Base-by-base conservation (phyloP, 2,797 vertebrate species). In the Erithacus rubecula region DNA sequence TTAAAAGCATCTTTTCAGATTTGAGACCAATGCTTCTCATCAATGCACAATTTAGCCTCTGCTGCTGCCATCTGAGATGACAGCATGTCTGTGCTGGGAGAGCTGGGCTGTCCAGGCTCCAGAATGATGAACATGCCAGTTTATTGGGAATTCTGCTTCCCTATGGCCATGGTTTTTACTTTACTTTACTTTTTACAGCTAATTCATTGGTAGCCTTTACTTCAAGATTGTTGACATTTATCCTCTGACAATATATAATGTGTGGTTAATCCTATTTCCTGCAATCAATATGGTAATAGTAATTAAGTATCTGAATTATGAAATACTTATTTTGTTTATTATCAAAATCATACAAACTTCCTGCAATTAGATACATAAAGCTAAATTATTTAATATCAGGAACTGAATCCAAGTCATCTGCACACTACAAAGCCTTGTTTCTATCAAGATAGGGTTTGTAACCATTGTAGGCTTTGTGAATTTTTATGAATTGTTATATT, bases 301-400 rank as follows among this genome's bases (percentile, higher is more conserved):
- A 95, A 96, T 96, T 96, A 95, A 96, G 74, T 94, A 79, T 95
- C 65, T 90, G 92, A 95, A 81, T 94, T 93, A 95, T 88, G 91
- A 83, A 93, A 92, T 87, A 89, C 94, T 95, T 96, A 91, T 46
- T 82, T 77, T 94, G 94, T 93, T 95, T 94, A 90, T 95, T 94
- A 94, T 94, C 30, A 0, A 93, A 96, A 72, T 95, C 89, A 72
- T 47, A 63, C 47, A 81, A 92, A 89, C 95, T 96, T 95, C 94
- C 95, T 96, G 90, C 92, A 95, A 95, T 96, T 95, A 95, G 92
- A 82, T 87, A 87, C 83, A 91, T 82, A 94, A 90, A 93, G 77
- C 90, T 95, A 87, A 94, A 96, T 96, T 89, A 95, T 91, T 92
- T 78, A 95, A 59, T 91, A 85, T 51, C 43, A 62, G 63, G 47